Evolutionary conservation across 1,140 invertebrate genomes (phyloP).

Genomic region (Asobara japonica): DNA sequence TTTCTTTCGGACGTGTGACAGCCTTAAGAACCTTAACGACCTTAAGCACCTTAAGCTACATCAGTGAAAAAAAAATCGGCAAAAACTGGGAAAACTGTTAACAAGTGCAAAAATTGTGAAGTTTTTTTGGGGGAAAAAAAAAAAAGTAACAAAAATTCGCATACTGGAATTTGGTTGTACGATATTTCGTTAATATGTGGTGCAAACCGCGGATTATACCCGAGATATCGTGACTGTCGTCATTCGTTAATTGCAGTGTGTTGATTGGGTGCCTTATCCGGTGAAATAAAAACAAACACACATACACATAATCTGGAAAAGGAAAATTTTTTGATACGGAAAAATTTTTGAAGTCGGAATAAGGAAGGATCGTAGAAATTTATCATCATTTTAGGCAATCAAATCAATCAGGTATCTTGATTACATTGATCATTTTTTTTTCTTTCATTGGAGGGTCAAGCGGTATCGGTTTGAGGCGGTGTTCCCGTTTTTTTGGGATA

Average conservation of each 20-base stretch:
- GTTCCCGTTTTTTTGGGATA: no score
- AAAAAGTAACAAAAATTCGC: background rate
- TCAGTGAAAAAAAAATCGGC: background rate
- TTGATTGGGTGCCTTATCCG: conserved; percentile 30
- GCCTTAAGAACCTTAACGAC: no score
- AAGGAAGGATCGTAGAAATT: background rate
- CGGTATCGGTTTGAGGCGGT: no score
- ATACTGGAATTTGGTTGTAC: conserved; percentile 2
- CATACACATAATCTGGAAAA: background rate
- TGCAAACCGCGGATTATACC: conserved; percentile 26
- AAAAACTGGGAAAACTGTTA: background rate
- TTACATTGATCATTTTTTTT: background rate
- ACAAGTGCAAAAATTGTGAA: no score
- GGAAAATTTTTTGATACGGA: background rate
- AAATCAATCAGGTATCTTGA: background rate
- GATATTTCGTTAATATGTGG: conserved; percentile 31
- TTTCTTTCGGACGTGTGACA: background rate
- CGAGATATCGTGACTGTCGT: conserved; percentile 27
- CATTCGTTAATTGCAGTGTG: conserved; percentile 32
- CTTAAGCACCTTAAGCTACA: no score
- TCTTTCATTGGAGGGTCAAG: background rate
- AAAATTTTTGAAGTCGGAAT: no score
- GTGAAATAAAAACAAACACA: conserved; percentile 9
- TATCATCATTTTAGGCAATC: background rate
- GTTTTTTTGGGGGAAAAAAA: no score